These are phyloP conservation scores for Hycleus cichorii DNA, from an alignment of 1,140 invertebrate species.

Conservation along the genomic window DNA sequence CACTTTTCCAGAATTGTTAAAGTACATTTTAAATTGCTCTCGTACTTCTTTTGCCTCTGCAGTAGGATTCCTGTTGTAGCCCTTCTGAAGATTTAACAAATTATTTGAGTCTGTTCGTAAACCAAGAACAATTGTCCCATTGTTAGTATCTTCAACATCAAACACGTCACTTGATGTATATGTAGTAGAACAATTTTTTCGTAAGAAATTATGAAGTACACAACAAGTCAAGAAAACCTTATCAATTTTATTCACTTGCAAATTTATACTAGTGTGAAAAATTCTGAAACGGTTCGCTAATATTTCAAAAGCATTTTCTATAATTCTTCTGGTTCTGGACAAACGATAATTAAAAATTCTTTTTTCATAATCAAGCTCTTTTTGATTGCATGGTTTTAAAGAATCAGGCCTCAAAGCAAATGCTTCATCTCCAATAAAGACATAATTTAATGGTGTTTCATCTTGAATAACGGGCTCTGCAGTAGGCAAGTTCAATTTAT, in stretches of 20 bases:
- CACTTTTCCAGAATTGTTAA: too few species aligned
- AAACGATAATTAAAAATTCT: slow-evolving; percentile 38
- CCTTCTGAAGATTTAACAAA: too few species aligned
- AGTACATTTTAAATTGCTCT: too few species aligned
- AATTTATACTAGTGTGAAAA: slow-evolving; percentile 26
- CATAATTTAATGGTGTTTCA: slow-evolving; percentile 18
- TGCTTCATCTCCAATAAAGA: slow-evolving; percentile 41
- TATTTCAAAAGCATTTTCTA: slow-evolving; percentile 42
- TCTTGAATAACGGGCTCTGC: slow-evolving; percentile 1
- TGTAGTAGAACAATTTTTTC: too few species aligned
- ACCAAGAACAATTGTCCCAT: too few species aligned
- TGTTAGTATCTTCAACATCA: too few species aligned
- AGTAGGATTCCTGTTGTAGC: too few species aligned
- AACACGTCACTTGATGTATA: too few species aligned
- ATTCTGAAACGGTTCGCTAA: slow-evolving; percentile 34
- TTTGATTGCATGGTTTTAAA: slow-evolving; percentile 34
- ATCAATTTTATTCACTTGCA: slow-evolving; percentile 20
- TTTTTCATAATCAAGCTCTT: slow-evolving; percentile 18
- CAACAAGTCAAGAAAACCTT: slow-evolving; percentile 21
- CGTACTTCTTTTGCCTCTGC: too few species aligned
- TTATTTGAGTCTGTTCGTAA: too few species aligned
- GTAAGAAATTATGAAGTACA: too few species aligned
- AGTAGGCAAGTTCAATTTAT: slow-evolving; percentile 25
- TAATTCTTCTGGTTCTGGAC: slow-evolving; percentile 27
- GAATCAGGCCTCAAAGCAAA: slow-evolving; percentile 35